Evolutionary conservation across 2,888 invertebrate genomes (phyloP), one percentile per base, ranked within the genome.

Genomic region (Torymus texanus): DNA sequence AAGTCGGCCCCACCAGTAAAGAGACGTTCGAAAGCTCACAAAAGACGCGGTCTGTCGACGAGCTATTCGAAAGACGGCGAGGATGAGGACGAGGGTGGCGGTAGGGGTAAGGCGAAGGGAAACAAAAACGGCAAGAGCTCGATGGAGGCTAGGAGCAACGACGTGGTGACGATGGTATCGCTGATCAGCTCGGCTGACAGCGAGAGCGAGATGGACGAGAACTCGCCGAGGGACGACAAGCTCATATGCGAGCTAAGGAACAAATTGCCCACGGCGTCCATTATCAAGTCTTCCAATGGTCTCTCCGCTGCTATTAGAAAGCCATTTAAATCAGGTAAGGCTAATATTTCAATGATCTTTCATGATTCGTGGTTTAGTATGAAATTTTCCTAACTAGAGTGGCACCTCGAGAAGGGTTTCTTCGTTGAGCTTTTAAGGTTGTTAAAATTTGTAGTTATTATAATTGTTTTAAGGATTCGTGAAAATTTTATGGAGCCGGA

Each of bases 151-250:
- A 87, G 80, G 13, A 56, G 12, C 1, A 71, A 80, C 1, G 90
- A 90, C 67, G 88, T 94, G 55, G 92, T 94, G 0, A 94, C 94
- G 0, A 92, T 94, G 92, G 94, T 94, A 0, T 94, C 94, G 0
- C 88, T 94, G 63, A 91, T 94, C 3, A 94, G 94, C 85, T 93
- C 94, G 0, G 92, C 93, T 18, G 93, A 92, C 58, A 94, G 94
- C 85, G 94, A 94, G 77, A 92, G 91, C 21, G 94, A 94, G 51
- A 83, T 84, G 58, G 85, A 85, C 21, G 85, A 86, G 14, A 87
- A 86, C 79, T 89, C 88, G 29, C 86, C 86, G 0, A 83, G 86
- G 1, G 89, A 89, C 58, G 87, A 89, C 68, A 89, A 90, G 78
- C 83, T 90, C 18, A 89, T 90, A 73, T 85, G 85, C 55, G 87